Percentiles rank a stretch among this genome's conserved stretches.
phyloP scores from a whole-genome alignment of 1,140 invertebrate genomes.

The Notospermus geniculatus region DNA sequence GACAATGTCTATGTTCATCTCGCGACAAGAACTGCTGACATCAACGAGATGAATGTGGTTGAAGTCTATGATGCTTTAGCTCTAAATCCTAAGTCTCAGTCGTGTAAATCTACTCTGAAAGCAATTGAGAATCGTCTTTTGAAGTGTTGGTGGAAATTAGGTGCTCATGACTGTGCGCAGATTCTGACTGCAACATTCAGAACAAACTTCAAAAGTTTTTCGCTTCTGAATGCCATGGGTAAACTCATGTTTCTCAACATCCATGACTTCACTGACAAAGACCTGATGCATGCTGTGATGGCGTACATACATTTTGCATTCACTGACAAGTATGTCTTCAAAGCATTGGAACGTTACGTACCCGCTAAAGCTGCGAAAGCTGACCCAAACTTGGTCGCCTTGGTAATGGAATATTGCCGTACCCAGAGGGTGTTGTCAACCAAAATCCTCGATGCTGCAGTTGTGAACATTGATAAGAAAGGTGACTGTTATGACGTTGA shows the following conservation, averaged over 20 bases:
- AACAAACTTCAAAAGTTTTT: constrained; percentile 53
- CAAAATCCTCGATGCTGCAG: constrained; percentile 62
- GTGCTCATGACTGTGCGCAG: constrained; percentile 59
- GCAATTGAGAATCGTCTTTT: constrained; percentile 65
- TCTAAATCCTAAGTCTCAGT: constrained; percentile 36
- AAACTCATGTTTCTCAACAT: constrained; percentile 66
- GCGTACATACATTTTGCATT: constrained; percentile 29
- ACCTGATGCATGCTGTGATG: constrained; percentile 62
- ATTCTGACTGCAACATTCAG: constrained; percentile 57
- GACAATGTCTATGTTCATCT: constrained; percentile 72
- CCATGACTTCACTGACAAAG: constrained; percentile 62
- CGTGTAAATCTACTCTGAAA: constrained; percentile 63
- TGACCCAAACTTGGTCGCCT: constrained; percentile 61
- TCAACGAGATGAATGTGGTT: constrained; percentile 63
- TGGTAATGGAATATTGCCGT: constrained; percentile 66
- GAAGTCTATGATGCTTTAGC: constrained; percentile 62
- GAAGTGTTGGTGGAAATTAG: constrained; percentile 63
- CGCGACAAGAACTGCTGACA: constrained; percentile 61
- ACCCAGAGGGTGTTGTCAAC: constrained; percentile 62
- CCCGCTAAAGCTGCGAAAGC: constrained; percentile 55
- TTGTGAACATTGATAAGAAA: constrained; percentile 62
- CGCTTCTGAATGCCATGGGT: constrained; percentile 58
- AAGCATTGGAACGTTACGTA: constrained; percentile 65
- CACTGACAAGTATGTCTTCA: constrained; percentile 57
- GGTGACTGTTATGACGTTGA: constrained; percentile 57